A percentile compares a stretch with the other conserved stretches of the same genome.
phyloP scores from a whole-genome alignment of 2,113 vertebrate genomes.

The Psilopsiagon aymara region DNA sequence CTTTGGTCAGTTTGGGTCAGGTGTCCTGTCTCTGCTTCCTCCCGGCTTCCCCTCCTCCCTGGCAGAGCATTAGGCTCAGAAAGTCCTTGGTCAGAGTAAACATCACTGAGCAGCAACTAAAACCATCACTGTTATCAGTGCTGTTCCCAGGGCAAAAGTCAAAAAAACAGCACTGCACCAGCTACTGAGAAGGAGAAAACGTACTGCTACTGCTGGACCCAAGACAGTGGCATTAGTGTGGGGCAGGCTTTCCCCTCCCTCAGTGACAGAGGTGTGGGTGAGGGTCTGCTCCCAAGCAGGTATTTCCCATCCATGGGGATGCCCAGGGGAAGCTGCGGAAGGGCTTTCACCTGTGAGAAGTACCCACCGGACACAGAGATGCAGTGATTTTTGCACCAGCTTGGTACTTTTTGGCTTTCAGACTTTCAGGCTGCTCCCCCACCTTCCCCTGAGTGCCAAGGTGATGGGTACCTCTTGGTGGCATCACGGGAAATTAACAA shows the following conservation, averaged over 20 bases:
- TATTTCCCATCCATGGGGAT: neutral
- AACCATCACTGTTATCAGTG: no score
- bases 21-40: no score
- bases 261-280: neutral
- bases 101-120: no score
- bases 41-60: no score
- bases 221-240: rapidly evolving
- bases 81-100: no score
- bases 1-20: no score
- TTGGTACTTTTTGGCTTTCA: neutral
- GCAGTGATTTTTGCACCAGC: neutral
- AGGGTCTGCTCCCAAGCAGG: neutral
- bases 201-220: no score
- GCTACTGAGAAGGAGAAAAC: no score
- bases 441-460: rapidly evolving
- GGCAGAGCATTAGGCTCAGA: no score
- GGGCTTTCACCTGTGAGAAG: neutral
- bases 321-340: no score
- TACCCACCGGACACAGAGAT: rapidly evolving
- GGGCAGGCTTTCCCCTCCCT: neutral
- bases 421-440: neutral
- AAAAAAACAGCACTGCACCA: no score
- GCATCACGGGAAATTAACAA: neutral
- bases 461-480: neutral
- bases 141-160: no score